Conservation (phyloP, 2,797 vertebrate genomes). For the Spea hammondii region DNA sequence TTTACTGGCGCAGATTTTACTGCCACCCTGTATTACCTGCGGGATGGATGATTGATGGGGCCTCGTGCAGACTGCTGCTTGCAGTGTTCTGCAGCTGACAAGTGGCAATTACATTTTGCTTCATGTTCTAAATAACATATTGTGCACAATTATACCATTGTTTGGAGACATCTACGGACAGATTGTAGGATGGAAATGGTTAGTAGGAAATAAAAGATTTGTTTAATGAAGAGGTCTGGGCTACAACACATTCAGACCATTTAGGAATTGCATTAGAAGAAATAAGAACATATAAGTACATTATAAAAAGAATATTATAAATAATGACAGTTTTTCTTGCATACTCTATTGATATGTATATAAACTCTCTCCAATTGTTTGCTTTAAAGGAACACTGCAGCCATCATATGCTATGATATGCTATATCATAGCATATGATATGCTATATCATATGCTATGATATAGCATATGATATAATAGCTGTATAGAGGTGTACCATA, state of each 20-base stretch:
- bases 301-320: too few species aligned
- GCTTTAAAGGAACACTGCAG: too few species aligned
- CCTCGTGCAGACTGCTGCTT: conserved; percentile 59
- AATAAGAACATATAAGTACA: too few species aligned
- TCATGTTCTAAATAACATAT: conserved; percentile 54
- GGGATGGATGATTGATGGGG: conserved; percentile 64
- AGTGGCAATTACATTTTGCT: conserved; percentile 57
- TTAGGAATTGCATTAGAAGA: not conserved
- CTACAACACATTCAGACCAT: not conserved
- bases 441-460: too few species aligned
- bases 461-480: too few species aligned
- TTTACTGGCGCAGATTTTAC: conserved; percentile 64
- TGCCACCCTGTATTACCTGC: conserved; percentile 70
- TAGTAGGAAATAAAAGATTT: not conserved
- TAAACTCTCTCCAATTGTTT: too few species aligned
- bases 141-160: conserved; percentile 25
- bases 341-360: too few species aligned
- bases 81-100: conserved; percentile 63
- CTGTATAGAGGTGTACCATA: too few species aligned
- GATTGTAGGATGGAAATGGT: not conserved
- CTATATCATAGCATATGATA: too few species aligned
- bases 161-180: conserved; percentile 1
- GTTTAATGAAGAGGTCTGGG: not conserved
- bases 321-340: too few species aligned
- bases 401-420: too few species aligned